Evolutionary conservation across 1,140 invertebrate species (phyloP).

Genomic region (Paraescarpia echinospica): DNA sequence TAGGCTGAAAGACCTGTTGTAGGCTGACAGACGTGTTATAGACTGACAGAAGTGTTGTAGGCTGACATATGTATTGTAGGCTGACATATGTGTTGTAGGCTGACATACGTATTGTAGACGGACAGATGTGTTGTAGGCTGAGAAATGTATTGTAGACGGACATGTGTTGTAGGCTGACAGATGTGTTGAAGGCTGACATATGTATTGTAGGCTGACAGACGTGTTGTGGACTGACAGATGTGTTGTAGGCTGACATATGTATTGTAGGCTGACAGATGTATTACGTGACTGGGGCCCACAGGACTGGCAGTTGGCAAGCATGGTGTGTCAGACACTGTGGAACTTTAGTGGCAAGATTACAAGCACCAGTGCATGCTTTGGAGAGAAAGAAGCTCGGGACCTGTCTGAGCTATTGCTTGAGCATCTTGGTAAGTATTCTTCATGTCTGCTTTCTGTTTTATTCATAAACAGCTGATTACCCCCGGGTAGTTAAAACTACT

Average conservation of each 20-base stretch:
- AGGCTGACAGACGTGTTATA: too few species aligned
- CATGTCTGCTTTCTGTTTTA: conserved; percentile 12
- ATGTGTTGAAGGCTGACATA: neutral
- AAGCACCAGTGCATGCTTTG: conserved; percentile 49
- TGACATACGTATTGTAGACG: too few species aligned
- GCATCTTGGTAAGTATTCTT: conserved; percentile 45
- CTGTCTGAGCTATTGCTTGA: conserved; percentile 50
- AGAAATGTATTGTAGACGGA: too few species aligned
- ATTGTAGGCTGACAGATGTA: conserved; percentile 62
- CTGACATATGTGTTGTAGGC: too few species aligned
- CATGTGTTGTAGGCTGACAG: neutral
- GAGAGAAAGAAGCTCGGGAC: conserved; percentile 45
- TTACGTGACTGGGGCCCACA: conserved; percentile 62
- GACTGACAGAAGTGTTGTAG: too few species aligned
- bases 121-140: too few species aligned
- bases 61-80: too few species aligned
- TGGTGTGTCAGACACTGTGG: conserved; percentile 71
- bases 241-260: neutral
- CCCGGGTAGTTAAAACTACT: too few species aligned
- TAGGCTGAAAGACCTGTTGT: too few species aligned
- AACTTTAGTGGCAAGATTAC: conserved; percentile 69
- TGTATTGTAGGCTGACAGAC: neutral
- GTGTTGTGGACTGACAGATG: neutral
- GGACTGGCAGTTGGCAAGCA: conserved; percentile 66
- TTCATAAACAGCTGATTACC: neutral